Evolutionary conservation across 2,113 vertebrate genomes (phyloP), one percentile per base, ranked within the genome.

Genomic region (Otolemur garnettii): DNA sequence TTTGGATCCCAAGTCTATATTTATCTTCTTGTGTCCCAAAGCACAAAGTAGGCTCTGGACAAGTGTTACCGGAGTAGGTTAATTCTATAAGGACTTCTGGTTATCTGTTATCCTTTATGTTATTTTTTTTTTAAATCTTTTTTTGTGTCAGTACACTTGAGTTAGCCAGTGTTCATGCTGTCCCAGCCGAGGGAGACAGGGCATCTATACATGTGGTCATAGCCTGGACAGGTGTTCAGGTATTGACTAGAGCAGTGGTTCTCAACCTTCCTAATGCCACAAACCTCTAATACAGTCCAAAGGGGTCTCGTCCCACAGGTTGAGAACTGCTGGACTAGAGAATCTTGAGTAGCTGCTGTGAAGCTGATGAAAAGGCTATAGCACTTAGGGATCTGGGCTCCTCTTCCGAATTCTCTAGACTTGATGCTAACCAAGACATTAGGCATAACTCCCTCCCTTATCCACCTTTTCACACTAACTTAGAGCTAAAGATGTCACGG

Each of bases 31-130:
- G 45, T 83, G 13, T 86, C 15, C 85, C 78, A 94, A 93, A 59
- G 26, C n/a, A 89, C 50, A 74, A 22, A 87, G 38, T 87, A 93
- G 66, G 12, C 72, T 90, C 77, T 64, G 38, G 42, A 92, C 21
- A 92, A 87, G 82, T 92, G 22, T 88, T 92, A 78, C 1, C 71
- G 38, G 9, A 59, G 79, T 85, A 17, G 87, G 93, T 89, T 19
- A 93, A 80, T 92, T 93, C 68, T 90, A 35, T 81, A 75, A 88
- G 84, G 30, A 15, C 68, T 69, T 87, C 10, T 5, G 50, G 11
- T 38, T 84, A 24, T 35, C 50, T 72, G 19, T 81, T 85, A 60
- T 90, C 50, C 90, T 95, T 95, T 96, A 89, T 45, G 28, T 75
- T 95, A 22, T 35, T 62, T 86, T 84, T 83, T 93, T 24, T 89